phyloP scores from a whole-genome alignment of 2,113 vertebrate species.

The Nettapus auritus region DNA sequence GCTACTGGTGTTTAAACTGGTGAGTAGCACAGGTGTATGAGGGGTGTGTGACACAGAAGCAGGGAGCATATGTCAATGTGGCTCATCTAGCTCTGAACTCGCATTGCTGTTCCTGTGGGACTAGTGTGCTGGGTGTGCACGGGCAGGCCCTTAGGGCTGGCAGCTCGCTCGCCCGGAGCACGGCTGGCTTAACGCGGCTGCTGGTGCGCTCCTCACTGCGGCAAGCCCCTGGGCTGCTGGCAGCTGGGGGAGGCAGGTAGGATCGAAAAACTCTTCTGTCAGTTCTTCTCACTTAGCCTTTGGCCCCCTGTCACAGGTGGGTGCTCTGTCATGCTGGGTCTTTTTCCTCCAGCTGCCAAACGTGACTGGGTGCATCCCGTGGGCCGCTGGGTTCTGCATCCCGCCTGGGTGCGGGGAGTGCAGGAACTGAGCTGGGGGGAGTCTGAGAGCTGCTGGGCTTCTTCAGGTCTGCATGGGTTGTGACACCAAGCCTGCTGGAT shows the following conservation, averaged over 20 bases:
- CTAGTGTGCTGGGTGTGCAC: neutral
- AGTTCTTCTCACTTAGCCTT: neutral
- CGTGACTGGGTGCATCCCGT: neutral
- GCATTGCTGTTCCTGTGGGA: neutral
- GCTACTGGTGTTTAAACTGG: rapidly evolving
- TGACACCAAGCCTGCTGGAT: no score
- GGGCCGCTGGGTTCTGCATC: neutral
- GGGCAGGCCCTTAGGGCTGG: neutral
- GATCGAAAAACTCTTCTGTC: no score
- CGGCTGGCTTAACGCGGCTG: rapidly evolving
- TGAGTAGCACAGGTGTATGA: rapidly evolving
- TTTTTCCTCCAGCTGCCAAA: neutral
- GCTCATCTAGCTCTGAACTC: neutral
- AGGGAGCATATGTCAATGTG: rapidly evolving
- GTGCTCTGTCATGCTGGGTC: neutral
- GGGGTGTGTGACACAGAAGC: neutral
- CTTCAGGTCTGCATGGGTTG: no score
- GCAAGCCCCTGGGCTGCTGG: neutral
- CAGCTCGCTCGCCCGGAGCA: rapidly evolving
- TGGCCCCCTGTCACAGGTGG: rapidly evolving
- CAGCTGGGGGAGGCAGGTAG: neutral
- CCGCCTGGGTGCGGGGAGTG: rapidly evolving
- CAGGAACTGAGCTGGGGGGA: no score
- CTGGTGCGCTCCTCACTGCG: rapidly evolving
- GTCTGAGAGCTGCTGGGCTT: neutral